Base-by-base conservation (phyloP, 1,140 invertebrate species). In the Formica selysi region DNA sequence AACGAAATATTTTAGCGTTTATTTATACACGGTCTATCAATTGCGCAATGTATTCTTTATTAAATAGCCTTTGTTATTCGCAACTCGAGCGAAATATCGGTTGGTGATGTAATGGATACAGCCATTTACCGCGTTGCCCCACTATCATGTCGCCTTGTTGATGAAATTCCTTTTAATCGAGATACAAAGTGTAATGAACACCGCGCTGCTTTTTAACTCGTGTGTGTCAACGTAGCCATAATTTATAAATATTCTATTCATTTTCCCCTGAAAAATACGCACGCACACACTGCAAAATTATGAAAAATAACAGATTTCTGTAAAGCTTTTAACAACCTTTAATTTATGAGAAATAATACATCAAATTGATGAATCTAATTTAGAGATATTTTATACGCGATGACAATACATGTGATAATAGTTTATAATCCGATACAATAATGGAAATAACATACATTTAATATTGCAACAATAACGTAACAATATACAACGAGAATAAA, bases 1-100 rank as follows among this genome's bases (percentile, higher is more conserved):
- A 83, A 83, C 79, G 79, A 83, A 83, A 83, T 83, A 74, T 83
- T 83, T 83, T 74, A 73, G 38, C 79, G 79, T 83, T 83, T 83
- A 83, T 83, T 83, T 83, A 83, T 74, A 83, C 54, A 51, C 41
- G 22, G 68, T 74, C 79, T 73, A 74, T 83, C 79, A 62, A 51
- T 51, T 67, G 54, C 19, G 41, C 68, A 57, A 74, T 83, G 67
- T 48, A 48, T 71, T 83, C 79, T 83, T 83, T 83, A 83, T 83
- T 73, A 74, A 83, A 54, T 41, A 7, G 68, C 68, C 57, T 83
- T 83, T 83, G 79, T 83, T 74, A 74, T 83, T 74, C 38, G 79
- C 61, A 74, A 83, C 68, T 61, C 79, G 79, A 48, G 38, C 38
- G 59, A 83, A 83, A 83, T 51, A 83, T 73, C 68, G 68, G 38